Base-by-base conservation (phyloP, 2,113 vertebrate genomes). In the Protobothrops flavoviridis region DNA sequence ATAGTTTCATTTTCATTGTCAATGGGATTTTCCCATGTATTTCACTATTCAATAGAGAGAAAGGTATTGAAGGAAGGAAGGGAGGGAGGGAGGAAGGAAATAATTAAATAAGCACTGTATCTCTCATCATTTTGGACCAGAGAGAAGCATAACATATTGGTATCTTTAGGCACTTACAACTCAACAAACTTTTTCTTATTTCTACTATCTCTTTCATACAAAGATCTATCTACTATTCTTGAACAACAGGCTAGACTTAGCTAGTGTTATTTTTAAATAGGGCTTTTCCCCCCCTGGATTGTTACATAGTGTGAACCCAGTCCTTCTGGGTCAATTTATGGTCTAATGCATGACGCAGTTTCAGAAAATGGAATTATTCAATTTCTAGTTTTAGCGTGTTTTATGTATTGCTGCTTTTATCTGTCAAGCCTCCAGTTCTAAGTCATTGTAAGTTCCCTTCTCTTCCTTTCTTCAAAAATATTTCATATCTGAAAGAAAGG, bases 371-470 rank as follows among this genome's bases (percentile, higher is more conserved):
- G 69, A 74, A 74, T 74, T 33, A 74, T 74, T 74, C 15, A 39
- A n/a, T 74, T 74, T 74, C 69, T 74, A 6, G 5, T 15, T 74
- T 74, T 74, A 39, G 69, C 2, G 13, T 33, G 13, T 74, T 74
- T 74, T 74, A 33, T 69, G 13, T 69, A 69, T 33, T 33, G n/a
- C 64, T 33, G 64, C 15, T 74, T 74, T 74, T 33, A 45, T 94
- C 95, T 95, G 91, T 93, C 91, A 94, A 43, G 91, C 89, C 57
- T 96, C 93, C 95, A 94, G 93, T 91, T 94, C 93, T 48, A 92
- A 96, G 91, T 53, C 11, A 20, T 61, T 89, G 64, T 91, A 86
- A 55, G 89, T 57, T 23, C 59, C 87, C 21, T 61, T 33, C 24
- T 9, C 55, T 74, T 52, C 26, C 55, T 23, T 39, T 50, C 43